Percentiles rank a stretch among this genome's conserved stretches.
phyloP scores from a whole-genome alignment of 2,113 vertebrate genomes.

The Camelus bactrianus region DNA sequence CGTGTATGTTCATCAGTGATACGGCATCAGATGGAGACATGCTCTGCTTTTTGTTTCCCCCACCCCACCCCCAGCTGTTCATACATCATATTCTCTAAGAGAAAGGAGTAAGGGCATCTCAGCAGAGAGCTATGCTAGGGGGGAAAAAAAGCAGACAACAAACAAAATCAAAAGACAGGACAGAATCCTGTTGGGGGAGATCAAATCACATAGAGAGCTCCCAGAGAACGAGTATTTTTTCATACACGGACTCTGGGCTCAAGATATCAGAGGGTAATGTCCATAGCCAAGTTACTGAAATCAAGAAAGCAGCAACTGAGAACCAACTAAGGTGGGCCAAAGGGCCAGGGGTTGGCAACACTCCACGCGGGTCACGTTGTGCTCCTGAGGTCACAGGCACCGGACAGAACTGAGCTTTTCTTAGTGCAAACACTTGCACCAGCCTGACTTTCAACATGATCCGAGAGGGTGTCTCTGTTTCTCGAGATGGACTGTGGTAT shows the following conservation, averaged over 20 bases:
- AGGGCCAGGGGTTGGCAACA: conserved; percentile 44
- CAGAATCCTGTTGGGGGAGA: conserved; percentile 57
- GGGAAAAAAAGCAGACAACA: conserved; percentile 38
- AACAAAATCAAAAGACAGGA: conserved; percentile 27
- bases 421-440: background rate
- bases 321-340: conserved; percentile 65
- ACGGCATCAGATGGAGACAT: conserved; percentile 69
- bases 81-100: conserved; percentile 56
- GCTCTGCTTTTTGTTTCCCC: background rate
- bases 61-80: conserved; percentile 55
- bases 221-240: conserved; percentile 68
- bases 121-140: background rate
- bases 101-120: conserved; percentile 48
- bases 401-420: background rate
- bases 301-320: conserved; percentile 71
- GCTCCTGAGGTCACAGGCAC: conserved; percentile 67
- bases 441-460: background rate
- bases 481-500: background rate
- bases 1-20: conserved; percentile 78
- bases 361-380: background rate
- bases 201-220: conserved; percentile 62
- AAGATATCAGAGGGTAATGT: conserved; percentile 72
- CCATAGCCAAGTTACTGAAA: conserved; percentile 67
- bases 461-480: background rate
- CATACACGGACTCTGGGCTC: conserved; percentile 52